Evolutionary conservation across 2,888 invertebrate species (phyloP), one percentile per base, ranked within the genome.

Genomic region (Ceriagrion tenellum): DNA sequence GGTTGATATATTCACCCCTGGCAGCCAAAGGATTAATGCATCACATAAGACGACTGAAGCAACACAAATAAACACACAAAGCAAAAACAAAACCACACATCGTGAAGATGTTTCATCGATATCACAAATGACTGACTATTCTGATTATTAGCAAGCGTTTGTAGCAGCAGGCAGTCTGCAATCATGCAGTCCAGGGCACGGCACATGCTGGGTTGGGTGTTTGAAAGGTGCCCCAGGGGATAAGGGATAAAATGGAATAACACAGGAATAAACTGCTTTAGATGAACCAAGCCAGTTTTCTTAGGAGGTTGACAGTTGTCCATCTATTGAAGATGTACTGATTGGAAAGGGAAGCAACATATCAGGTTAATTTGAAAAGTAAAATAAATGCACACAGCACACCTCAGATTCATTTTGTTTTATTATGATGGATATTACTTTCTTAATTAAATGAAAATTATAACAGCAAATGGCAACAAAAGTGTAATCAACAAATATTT

Each of bases 131-230:
- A 95, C n/a, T n/a, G 88, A 35, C 35, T 81, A 81, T 26, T 47
- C 18, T 40, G 55, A 55, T 35, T 40, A 95, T n/a, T 88, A 88
- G 88, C 55, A 88, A 88, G 88, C 56, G 56, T 47, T 35, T 40
- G 23, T 88, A 55, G 95, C 40, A 88, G 88, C 88, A 88, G 88
- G 88, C 88, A 95, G 55, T 35, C 88, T 88, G 88, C 88, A 95
- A 90, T 88, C 93, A 93, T 93, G 93, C 93, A 93, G 47, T 93
- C 69, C 47, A 93, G 93, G 93, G 93, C 93, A 93, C 93, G 93
- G 93, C 93, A 69, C 93, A 93, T 93, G 93, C 93, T 93, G 47
- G 93, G 93, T 59, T 4, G 47, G 93, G 93, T 69, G 40, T 63
- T 47, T 69, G 47, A 47, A 74, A 93, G 93, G 93, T 93, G 93